phyloP scores from a whole-genome alignment of 1,140 invertebrate genomes.

The Drosophila ogumai region DNA sequence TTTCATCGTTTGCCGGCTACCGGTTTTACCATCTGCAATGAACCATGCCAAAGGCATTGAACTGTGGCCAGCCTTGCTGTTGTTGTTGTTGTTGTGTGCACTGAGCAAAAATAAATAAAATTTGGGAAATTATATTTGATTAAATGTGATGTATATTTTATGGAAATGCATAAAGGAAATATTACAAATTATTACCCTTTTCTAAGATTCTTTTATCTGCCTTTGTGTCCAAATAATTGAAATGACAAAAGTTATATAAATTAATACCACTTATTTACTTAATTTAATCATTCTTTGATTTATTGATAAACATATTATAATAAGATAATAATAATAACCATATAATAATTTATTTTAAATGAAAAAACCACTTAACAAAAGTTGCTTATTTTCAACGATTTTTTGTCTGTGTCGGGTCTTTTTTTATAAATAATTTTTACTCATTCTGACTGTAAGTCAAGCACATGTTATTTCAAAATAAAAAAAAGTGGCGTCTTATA shows the following conservation, averaged over 20 bases:
- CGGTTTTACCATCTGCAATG: slow-evolving; percentile 45
- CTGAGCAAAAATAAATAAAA: slow-evolving; percentile 4
- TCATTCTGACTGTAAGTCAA: neutral
- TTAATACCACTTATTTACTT: neutral
- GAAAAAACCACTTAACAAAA: neutral
- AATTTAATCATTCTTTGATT: neutral
- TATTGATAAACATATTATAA: neutral
- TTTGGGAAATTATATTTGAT: neutral
- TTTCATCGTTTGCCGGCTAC: slow-evolving; percentile 53
- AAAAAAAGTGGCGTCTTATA: neutral
- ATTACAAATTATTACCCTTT: neutral
- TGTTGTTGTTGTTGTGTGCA: slow-evolving; percentile 31
- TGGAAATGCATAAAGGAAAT: neutral
- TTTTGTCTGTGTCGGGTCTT: neutral
- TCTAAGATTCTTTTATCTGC: neutral
- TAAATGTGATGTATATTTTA: too few species aligned
- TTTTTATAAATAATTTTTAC: neutral
- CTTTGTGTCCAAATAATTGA: neutral
- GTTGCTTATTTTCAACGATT: neutral
- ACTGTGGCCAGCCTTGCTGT: slow-evolving; percentile 48
- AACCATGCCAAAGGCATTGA: slow-evolving; percentile 72
- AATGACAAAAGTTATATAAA: neutral
- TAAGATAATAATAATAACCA: too few species aligned
- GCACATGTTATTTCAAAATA: neutral
- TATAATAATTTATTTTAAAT: too few species aligned